Base-by-base conservation (phyloP, 2,113 vertebrate genomes). In the Pseudonaja textilis region DNA sequence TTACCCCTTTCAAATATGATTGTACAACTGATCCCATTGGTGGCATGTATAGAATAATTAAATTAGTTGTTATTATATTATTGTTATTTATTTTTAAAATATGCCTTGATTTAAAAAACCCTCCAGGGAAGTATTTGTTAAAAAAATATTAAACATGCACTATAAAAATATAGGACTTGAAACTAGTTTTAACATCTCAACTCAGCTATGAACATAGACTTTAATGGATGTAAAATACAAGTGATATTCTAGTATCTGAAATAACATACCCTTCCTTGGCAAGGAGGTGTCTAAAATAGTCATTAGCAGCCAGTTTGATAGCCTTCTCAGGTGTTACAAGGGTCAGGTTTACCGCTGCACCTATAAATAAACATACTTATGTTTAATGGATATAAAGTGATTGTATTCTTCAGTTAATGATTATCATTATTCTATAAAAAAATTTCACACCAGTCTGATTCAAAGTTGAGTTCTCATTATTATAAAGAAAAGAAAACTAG, bases 311-410 rank as follows among this genome's bases (percentile, higher is more conserved):
- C 0, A 98, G 97, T 96, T 98, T 98, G 95, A 98, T 98, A 90
- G 97, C 98, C 93, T 98, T 98, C 94, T 98, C 98, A 0, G 98
- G 98, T 89, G 98, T 98, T 74, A 98, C 98, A 87, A 98, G 96
- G 91, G 98, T 98, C 57, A 98, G 96, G 94, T 98, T 98, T 69
- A 98, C 98, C 42, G 98, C 96, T 52, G 98, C 98, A 91, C 98
- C 98, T 98, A 93, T 69, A 97, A 92, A 55, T 91, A 96, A 97
- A 95, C 50, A 74, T 25, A 90, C 3, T 56, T 57, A 1, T 8
- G 18, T n/a, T 45, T 85, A 93, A 93, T 86, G 61, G 22, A 74
- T 87, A 74, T 10, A 7, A 45, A 23, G 3, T 7, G 74, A 81
- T 81, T 39, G 57, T 81, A 45, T 90, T 69, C 8, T 16, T 87